Evolutionary conservation across 2,113 vertebrate genomes (phyloP), one percentile per base, ranked within the genome.

Genomic region (Menidia beryllina): DNA sequence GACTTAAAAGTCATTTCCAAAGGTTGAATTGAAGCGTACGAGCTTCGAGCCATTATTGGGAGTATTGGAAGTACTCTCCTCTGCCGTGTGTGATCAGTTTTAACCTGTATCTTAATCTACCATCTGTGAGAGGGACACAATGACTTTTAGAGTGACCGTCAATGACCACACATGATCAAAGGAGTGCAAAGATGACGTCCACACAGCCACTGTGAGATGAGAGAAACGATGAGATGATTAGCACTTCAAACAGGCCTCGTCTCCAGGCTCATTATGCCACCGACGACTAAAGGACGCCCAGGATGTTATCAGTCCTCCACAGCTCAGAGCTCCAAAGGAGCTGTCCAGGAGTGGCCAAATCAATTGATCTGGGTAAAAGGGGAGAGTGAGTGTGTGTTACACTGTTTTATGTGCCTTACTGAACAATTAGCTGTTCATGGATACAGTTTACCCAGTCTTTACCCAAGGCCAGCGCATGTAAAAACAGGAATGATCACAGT

Each of bases 191-290:
- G n/a, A 34, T 64, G 25, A 47, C 51, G 60, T 19, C 4, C 75
- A 70, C 11, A 52, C 51, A 45, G 43, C 7, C 2, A 34, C 66
- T 54, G 38, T 0, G 26, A 72, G 64, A 64, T 74, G 30, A 69
- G 58, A 27, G 47, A 20, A 34, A 72, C 25, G 53, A 81, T 21
- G 51, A 83, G 69, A 2, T 47, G 48, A 83, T 90, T 77, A 86
- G 54, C 86, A 81, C 69, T 83, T 87, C 79, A 88, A 78, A 85
- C 21, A 34, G 26, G 49, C 30, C 23, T 68, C 24, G n/a, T 45
- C 69, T 43, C 23, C n/a, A 26, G 8, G 1, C 27, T 73, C 27
- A 25, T 74, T 66, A 64, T 47, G 27, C 27, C 49, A 21, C 57
- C 23, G 68, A 82, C 0, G 51, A 43, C 61, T 36, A 30, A 10